Conservation (phyloP, 2,888 invertebrate species). For the Nasonia oneida region DNA sequence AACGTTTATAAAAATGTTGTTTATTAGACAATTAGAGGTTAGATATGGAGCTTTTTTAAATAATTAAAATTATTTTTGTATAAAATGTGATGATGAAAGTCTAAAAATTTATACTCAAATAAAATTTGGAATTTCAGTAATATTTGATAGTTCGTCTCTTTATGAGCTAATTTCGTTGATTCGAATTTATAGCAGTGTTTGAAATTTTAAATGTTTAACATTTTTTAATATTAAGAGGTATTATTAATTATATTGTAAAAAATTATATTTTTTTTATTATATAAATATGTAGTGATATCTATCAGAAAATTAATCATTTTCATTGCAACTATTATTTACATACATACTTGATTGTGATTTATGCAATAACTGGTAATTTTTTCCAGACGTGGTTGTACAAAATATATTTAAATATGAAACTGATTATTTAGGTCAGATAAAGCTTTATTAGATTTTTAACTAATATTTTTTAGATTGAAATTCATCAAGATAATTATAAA, state of each 20-base stretch:
- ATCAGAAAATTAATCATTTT: constrained; percentile 38
- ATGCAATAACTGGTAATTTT: constrained; percentile 51
- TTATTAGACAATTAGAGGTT: background rate
- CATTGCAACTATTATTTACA: constrained; percentile 28
- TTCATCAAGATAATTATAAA: constrained; percentile 18
- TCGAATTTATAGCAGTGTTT: background rate
- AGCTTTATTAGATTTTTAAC: constrained; percentile 50
- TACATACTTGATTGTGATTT: constrained; percentile 50
- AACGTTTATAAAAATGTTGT: constrained; percentile 1
- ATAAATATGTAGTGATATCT: constrained; percentile 23
- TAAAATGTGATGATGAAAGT: constrained; percentile 8
- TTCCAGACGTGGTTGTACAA: constrained; percentile 39
- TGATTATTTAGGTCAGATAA: constrained; percentile 35
- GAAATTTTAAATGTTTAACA: constrained; percentile 29
- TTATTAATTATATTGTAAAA: constrained; percentile 20
- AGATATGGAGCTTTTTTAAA: constrained; percentile 8
- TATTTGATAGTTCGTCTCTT: background rate
- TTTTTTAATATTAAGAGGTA: constrained; percentile 28
- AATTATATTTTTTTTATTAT: constrained; percentile 56
- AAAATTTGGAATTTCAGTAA: constrained; percentile 28
- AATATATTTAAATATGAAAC: constrained; percentile 49
- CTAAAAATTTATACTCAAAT: constrained; percentile 34
- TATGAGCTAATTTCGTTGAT: constrained; percentile 1
- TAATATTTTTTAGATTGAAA: constrained; percentile 42
- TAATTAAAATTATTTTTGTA: constrained; percentile 19